Evolutionary conservation across 2,797 vertebrate genomes (phyloP), one percentile per base, ranked within the genome.

Genomic region (Schizothorax lantsangensis): DNA sequence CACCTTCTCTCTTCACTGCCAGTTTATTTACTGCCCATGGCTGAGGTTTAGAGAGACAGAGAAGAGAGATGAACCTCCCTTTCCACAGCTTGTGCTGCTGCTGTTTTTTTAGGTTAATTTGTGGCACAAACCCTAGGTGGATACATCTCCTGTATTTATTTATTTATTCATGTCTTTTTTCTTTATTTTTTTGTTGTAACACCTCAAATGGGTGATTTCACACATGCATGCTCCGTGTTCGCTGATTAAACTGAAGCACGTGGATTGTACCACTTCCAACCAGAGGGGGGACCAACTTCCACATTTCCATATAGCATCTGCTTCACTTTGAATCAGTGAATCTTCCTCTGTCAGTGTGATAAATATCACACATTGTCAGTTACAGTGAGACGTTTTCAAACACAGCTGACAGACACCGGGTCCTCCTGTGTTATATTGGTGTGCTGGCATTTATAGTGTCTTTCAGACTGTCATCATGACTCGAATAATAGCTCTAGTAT

Each of bases 1-100:
- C 91, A 90, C 92, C 92, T 94, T 92, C 93, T 91, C 93, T 94
- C 92, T 92, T 91, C 92, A 91, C 87, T 88, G 90, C 93, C 91
- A 92, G 91, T 92, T 93, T 95, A 93, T 95, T 95, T 94, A 95
- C 94, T 94, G 93, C 90, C 92, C 88, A 91, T 88, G 92, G 91
- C 92, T 91, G 91, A 88, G 92, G 91, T 92, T 95, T 91, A 74
- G 89, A 89, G 88, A 87, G 88, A 90, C 92, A 88, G 43, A 82
- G 90, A 91, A 92, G 89, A 92, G 90, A 90, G 92, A 90, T 86
- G 83, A 79, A 83, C 90, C 79, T 88, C 52, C 59, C 89, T 87
- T 89, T 90, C 88, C 45, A 54, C 23, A 38, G 30, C 45, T 66
- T 33, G 17, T 45, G 52, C 49, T 88, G 81, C 57, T 79, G 40